Percentiles rank a stretch among this genome's conserved stretches.
Conservation (phyloP, 2,113 vertebrate genomes). For the Montifringilla adamsi region DNA sequence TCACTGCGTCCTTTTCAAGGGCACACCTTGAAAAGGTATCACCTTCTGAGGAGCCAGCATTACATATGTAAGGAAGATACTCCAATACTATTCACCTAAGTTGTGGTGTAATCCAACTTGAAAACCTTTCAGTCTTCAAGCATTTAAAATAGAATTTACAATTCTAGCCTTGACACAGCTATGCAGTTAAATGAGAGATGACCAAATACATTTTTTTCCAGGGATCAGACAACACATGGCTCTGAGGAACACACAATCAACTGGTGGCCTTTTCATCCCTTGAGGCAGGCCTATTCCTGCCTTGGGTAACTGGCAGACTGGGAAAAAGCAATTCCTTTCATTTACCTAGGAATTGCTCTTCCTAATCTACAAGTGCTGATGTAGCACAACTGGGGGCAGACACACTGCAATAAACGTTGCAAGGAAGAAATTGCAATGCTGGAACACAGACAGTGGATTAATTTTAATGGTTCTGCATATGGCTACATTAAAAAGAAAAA, state of each 20-base stretch:
- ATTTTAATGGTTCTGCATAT: conserved; percentile 42
- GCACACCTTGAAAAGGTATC: background rate
- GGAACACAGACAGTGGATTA: conserved; percentile 37
- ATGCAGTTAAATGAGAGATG: background rate
- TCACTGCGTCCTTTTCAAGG: background rate
- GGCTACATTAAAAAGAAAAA: background rate
- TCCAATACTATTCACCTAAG: background rate
- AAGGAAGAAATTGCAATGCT: conserved; percentile 48
- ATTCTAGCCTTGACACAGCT: background rate
- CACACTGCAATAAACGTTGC: conserved; percentile 6
- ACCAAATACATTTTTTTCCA: background rate
- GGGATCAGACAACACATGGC: background rate
- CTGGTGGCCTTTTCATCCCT: background rate
- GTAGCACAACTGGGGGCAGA: conserved; percentile 4
- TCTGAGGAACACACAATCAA: background rate
- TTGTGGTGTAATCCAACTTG: background rate
- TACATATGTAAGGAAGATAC: background rate
- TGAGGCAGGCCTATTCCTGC: background rate
- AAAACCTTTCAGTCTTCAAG: background rate
- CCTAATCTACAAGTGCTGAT: conserved; percentile 32
- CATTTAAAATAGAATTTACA: background rate
- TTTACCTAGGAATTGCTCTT: background rate
- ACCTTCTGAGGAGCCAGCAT: background rate
- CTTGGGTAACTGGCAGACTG: background rate
- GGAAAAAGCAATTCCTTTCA: background rate